Base-by-base conservation (phyloP, 2,888 invertebrate species). In the Monopis laevigella region DNA sequence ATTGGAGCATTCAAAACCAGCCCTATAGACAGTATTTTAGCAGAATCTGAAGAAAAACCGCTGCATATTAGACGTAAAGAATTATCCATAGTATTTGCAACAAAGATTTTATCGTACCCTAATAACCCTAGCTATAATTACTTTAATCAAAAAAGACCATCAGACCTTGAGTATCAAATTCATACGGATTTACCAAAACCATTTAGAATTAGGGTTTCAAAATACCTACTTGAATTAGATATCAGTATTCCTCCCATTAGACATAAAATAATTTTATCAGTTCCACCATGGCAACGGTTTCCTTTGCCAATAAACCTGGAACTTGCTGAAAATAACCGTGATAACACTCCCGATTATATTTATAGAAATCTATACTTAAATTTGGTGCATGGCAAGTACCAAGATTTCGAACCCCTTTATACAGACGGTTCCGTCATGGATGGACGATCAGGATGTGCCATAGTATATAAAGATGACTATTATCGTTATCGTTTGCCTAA, bases 361-460 rank as follows among this genome's bases (percentile, higher is more conserved):
- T n/a, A n/a, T n/a, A n/a, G n/a, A 4, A 2, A 38, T 4, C 17
- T 38, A 12, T 38, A 21, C 24, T 24, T 7, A n/a, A 24, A 38
- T 2, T 14, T 30, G 24, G 16, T 21, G 10, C 2, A 38, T 26
- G 18, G 4, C 27, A 26, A 16, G 14, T 39, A 27, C 12, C 26
- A 17, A 14, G 28, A 26, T 7, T 27, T 16, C n/a, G 27, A 39
- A 27, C 10, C 27, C 3, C 27, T 27, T 27, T 39, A 39, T 12
- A 39, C 39, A 13, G 39, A 39, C 13, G 39, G 39, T 27, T 39
- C 39, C 3, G 13, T 13, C 6, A 39, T 13, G 6, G 7, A 27
- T 13, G 27, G 26, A n/a, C 13, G 27, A 14, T 39, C 39, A 27
- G 39, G 27, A n/a, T 39, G 39, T 11, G 26, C 39, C 3, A 28